Conservation (phyloP, 2,113 vertebrate species). For the Glareola pratincola region DNA sequence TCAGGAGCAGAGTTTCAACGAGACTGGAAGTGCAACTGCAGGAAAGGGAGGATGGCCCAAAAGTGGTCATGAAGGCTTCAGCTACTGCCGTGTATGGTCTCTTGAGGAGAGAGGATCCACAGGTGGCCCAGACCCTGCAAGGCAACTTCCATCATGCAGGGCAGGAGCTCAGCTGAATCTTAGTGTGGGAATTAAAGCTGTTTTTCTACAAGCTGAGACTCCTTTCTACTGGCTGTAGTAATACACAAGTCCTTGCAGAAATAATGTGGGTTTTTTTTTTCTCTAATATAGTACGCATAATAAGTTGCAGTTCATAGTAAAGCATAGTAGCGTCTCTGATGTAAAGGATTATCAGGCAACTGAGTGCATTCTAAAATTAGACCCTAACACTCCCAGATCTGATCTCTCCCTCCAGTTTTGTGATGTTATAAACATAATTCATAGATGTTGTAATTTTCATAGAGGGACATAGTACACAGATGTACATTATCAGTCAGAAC, state of each 20-base stretch:
- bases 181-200: background rate
- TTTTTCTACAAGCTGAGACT: background rate
- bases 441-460: background rate
- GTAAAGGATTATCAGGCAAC: background rate
- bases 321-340: background rate
- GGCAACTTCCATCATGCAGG: fast-evolving
- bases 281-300: background rate
- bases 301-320: background rate
- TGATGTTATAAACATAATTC: background rate
- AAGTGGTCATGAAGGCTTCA: background rate
- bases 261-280: background rate
- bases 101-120: fast-evolving
- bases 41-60: background rate
- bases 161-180: background rate
- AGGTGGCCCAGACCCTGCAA: background rate
- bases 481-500: background rate
- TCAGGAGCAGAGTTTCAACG: fast-evolving
- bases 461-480: background rate
- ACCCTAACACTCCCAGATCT: background rate
- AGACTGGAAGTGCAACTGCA: background rate
- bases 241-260: background rate
- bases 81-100: fast-evolving
- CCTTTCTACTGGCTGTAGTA: background rate
- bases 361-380: background rate
- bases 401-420: background rate